Evolutionary conservation across 37 sponge, comb jelly and placozoan species (phyloP), one percentile per base, ranked within the genome.

Genomic region (Cliona cf. orientalis): DNA sequence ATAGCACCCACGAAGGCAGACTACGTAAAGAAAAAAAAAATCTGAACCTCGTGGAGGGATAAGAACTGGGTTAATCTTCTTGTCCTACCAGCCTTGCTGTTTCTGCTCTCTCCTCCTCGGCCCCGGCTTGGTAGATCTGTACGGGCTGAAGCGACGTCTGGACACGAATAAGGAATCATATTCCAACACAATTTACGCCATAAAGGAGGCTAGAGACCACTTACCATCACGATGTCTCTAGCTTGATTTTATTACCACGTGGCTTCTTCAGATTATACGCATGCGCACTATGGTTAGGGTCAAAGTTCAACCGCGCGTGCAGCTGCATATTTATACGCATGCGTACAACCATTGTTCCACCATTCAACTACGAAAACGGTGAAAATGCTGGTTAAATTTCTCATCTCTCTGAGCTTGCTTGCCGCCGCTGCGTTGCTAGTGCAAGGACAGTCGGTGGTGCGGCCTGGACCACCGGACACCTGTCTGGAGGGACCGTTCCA

Each of bases 1-100:
- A 99, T 94, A 60, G 99, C 99, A 36, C 99, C 99, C 6, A 96
- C 88, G 73, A 99, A 96, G 5, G 97, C 86, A 31, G 95, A 94
- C 93, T 96, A 66, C 2, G 63, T 39, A 57, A 6, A 29, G 36
- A 66, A 7, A 63, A 59, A 28, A 40, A 32, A 36, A 32, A 32
- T 37, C 26, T 14, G 14, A 49, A 49, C 14, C 53, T 19, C 53
- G 14, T 49, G 53, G n/a, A 42, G 23, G 9, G 29, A 28, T 19
- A 28, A 5, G 7, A 14, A 76, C 26, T 43, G 28, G 3, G 62
- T 14, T 6, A 32, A 59, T 25, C 5, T 38, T 33, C 59, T 33
- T 29, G 26, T 3, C 91, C 82, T 60, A 96, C 97, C 94, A 94
- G 58, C 12, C 99, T 64, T 28, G 99, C 99, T 1, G 87, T 92